Evolutionary conservation across 2,888 invertebrate species (phyloP).

Genomic region (Chymomyza fuscimana): DNA sequence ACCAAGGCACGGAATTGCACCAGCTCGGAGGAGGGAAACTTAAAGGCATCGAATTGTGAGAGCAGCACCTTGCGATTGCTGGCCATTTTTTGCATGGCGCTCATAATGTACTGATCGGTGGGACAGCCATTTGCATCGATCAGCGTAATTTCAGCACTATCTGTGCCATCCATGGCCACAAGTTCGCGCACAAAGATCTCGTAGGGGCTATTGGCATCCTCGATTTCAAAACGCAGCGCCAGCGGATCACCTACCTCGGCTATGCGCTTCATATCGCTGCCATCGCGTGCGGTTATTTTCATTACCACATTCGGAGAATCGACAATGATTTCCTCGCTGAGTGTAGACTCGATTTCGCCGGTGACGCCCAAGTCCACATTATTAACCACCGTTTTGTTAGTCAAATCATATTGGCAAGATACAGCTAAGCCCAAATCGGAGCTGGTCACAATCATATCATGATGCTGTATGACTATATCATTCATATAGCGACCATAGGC

Average conservation of each 20-base stretch:
- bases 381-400: slow-evolving; percentile 95
- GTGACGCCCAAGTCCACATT: slow-evolving; percentile 93
- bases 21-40: slow-evolving; percentile 95
- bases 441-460: slow-evolving; percentile 95
- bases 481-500: slow-evolving; percentile 90
- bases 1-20: slow-evolving; percentile 96
- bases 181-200: slow-evolving; percentile 96
- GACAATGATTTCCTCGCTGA: slow-evolving; percentile 93
- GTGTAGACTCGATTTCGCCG: slow-evolving; percentile 90
- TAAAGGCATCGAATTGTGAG: slow-evolving; percentile 96
- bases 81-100: slow-evolving; percentile 92
- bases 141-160: slow-evolving; percentile 94
- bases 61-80: slow-evolving; percentile 90
- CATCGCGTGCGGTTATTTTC: slow-evolving; percentile 92
- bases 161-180: slow-evolving; percentile 96
- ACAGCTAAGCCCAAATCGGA: slow-evolving; percentile 95
- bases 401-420: slow-evolving; percentile 95
- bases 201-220: slow-evolving; percentile 94
- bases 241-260: slow-evolving; percentile 95
- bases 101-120: slow-evolving; percentile 96
- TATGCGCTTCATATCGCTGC: slow-evolving; percentile 89
- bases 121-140: slow-evolving; percentile 96
- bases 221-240: slow-evolving; percentile 93
- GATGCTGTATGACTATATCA: slow-evolving; percentile 96
- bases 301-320: slow-evolving; percentile 96